Percentiles rank a stretch among this genome's conserved stretches.
Conservation (phyloP, 2,888 invertebrate species). For the Drosophila quasianomalipes region DNA sequence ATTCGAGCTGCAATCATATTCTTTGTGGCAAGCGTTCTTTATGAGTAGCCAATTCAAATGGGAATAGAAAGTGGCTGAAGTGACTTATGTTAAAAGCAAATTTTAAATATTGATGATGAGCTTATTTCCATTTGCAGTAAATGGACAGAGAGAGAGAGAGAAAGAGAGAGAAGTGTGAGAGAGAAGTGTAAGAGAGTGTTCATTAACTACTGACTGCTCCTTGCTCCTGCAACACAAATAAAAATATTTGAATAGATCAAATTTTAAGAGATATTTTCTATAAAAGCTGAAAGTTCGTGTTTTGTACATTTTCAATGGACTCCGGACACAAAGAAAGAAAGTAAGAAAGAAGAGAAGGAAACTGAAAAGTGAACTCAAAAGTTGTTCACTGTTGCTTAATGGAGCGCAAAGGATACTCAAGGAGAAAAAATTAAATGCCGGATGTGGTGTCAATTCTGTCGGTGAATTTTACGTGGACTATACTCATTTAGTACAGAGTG, state of each 20-base stretch:
- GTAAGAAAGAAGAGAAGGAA: not conserved
- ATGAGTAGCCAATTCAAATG: not conserved
- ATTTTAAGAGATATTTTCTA: not conserved
- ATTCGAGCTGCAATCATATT: not conserved
- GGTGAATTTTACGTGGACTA: not conserved
- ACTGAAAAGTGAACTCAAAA: not conserved
- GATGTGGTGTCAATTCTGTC: not conserved
- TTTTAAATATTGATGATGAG: not conserved
- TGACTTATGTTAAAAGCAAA: not conserved
- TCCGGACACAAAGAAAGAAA: not conserved
- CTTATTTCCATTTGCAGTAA: not conserved
- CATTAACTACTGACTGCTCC: not conserved
- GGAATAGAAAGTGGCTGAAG: not conserved
- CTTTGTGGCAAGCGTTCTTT: not conserved
- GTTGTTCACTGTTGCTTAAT: not conserved
- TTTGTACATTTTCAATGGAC: not conserved
- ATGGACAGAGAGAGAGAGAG: not conserved
- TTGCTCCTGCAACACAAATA: not conserved
- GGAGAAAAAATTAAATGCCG: not conserved
- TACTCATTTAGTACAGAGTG: not conserved
- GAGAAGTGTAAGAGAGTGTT: not conserved
- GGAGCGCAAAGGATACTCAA: not conserved
- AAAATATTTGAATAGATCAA: not conserved
- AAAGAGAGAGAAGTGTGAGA: not conserved
- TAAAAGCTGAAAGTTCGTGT: not conserved